phyloP scores from a whole-genome alignment of 2,888 invertebrate genomes.

The Phorcus lineatus region DNA sequence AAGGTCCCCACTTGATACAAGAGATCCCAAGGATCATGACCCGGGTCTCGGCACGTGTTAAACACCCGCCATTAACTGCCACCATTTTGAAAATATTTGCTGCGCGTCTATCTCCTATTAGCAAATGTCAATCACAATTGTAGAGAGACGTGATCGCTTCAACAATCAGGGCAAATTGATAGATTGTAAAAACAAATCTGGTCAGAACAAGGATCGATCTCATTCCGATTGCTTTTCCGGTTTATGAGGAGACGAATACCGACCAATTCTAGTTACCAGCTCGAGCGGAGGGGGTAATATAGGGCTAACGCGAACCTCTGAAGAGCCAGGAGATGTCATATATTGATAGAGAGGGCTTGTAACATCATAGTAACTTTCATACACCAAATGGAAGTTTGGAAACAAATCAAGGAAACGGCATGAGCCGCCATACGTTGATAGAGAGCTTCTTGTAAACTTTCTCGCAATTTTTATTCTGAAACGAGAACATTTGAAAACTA shows the following conservation, averaged over 20 bases:
- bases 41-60: conserved; percentile 14
- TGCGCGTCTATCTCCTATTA: conserved; percentile 18
- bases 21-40: background rate
- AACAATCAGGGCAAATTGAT: conserved; percentile 31
- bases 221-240: conserved; percentile 28
- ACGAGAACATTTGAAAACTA: too few species aligned
- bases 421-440: too few species aligned
- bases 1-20: background rate
- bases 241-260: conserved; percentile 13
- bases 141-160: conserved; percentile 13
- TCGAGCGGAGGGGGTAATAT: background rate
- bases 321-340: too few species aligned
- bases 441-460: too few species aligned
- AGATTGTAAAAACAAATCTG: conserved; percentile 30
- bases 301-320: too few species aligned
- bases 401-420: too few species aligned
- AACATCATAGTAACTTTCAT: too few species aligned
- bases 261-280: background rate
- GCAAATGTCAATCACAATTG: conserved; percentile 27
- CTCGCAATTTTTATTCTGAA: too few species aligned
- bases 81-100: conserved; percentile 20
- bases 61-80: background rate
- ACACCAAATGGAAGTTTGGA: too few species aligned
- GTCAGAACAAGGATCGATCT: conserved; percentile 5
- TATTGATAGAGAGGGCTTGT: too few species aligned